Conservation (phyloP, 2,888 invertebrate species). For the Junonia oenone region DNA sequence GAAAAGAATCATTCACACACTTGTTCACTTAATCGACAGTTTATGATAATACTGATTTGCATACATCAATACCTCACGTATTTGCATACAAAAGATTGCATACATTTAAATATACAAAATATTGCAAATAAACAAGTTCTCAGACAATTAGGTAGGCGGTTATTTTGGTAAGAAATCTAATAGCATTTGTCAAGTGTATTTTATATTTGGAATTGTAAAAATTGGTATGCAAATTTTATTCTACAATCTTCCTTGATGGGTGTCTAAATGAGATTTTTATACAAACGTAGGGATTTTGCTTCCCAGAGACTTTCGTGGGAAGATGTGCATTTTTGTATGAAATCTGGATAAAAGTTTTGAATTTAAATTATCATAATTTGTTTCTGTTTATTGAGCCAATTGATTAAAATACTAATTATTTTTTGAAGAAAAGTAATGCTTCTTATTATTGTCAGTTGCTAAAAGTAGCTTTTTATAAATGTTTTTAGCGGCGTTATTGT, state of each 20-base stretch:
- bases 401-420: no score
- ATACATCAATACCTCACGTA: conserved; percentile 33
- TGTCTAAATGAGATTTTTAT: conserved; percentile 69
- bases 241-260: conserved; percentile 61
- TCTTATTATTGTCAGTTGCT: no score
- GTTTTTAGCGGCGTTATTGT: no score
- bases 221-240: conserved; percentile 61
- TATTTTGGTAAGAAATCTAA: conserved; percentile 45
- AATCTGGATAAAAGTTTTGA: not conserved
- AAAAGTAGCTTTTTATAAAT: no score
- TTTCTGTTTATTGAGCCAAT: not conserved
- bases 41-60: conserved; percentile 32
- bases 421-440: no score
- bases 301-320: conserved; percentile 34
- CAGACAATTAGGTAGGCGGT: conserved; percentile 56
- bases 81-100: conserved; percentile 29
- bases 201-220: conserved; percentile 54
- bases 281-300: conserved; percentile 48
- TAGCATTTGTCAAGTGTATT: conserved; percentile 54
- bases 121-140: conserved; percentile 9
- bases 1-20: conserved; percentile 34
- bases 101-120: conserved; percentile 3
- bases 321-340: conserved; percentile 5
- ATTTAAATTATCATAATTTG: conserved; percentile 2
- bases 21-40: conserved; percentile 22